Base-by-base conservation (phyloP, 1,140 invertebrate genomes). In the Oedothorax gibbosus region DNA sequence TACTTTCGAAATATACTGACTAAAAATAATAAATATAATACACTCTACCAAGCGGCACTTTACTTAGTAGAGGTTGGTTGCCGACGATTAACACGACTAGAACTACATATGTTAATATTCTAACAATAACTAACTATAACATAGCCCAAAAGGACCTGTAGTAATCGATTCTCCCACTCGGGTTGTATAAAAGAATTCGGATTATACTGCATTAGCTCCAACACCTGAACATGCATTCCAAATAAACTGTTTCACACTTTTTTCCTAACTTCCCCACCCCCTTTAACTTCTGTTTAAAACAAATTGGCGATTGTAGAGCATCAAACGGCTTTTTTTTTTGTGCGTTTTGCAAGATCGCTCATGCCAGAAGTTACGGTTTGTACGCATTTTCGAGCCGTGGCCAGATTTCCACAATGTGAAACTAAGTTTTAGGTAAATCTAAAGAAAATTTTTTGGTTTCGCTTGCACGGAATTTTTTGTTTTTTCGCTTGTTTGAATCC, bases 301-400 rank as follows among this genome's bases (percentile, higher is more conserved):
- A 18, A 18, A 15, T 49, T 53, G 51, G 49, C 69, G 50, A 51
- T 71, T 71, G 69, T 15, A 53, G 69, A 9, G 20, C 54, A 15
- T 71, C 50, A 15, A 12, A 60, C 57, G n/a, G 12, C 57, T n/a
- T 8, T n/a, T 50, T 53, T 65, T 64, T 65, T 77, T 50, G 50
- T 12, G 49, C 68, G 68, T 57, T 82, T 73, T 82, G 79, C 79
- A 82, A 82, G 68, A 53, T 20, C 54, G 69, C 62, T 53, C 79
- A 82, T 60, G 79, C 79, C 69, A 73, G n/a, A 72, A 82, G 79
- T 50, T 72, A 82, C 79, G 68, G 66, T 69, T 54, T 64, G 62
- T 64, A 64, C 60, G 18, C 77, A 57, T 79, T 79, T 68, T 79
- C 77, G 77, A 56, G 20, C 77, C 54, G 77, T 79, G 62, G 77